Base-by-base conservation (phyloP, 2,888 invertebrate species). In the Drosophila helvetica region DNA sequence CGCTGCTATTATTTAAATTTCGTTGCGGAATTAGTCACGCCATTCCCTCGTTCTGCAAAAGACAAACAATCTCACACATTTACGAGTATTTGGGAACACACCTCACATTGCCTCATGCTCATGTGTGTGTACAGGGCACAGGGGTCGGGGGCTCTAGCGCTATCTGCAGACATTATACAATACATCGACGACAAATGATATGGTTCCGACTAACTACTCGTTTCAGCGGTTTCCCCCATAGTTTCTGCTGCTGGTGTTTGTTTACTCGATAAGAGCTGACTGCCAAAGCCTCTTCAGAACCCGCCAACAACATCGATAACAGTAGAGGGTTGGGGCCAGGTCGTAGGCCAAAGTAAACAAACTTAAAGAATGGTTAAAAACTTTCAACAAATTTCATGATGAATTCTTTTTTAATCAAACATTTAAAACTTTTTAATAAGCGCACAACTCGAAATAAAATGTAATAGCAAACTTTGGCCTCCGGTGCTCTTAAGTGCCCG, bases 381-480 rank as follows among this genome's bases (percentile, higher is more conserved):
- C 75, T 69, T 66, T 55, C 25, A 74, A 52, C 67, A 72, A 80
- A 84, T 79, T 75, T 79, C 43, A 51, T 71, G 74, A 75, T 75
- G 74, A 79, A 87, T 87, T 83, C 69, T 61, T 72, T 72, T 79
- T 85, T 75, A 85, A 87, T 83, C 85, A 87, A 83, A 85, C 79
- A 81, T 85, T 87, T 84, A 77, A 79, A 83, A 87, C 87, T 85
- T 85, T 83, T 79, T 79, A 79, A 77, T 80, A 75, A 71, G 77
- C 66, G 48, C 54, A 54, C 45, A 65, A 55, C 71, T 58, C 50
- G 10, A 67, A 81, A 74, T 77, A 60, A 86, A 77, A 78, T 78
- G 45, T 62, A 65, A 55, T 33, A 47, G 46, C 51, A 69, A 69
- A 71, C 57, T 71, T 65, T 64, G 65, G 56, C 57, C 71, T 65